Conservation (phyloP, 2,797 vertebrate genomes). For the Podarcis lilfordi region DNA sequence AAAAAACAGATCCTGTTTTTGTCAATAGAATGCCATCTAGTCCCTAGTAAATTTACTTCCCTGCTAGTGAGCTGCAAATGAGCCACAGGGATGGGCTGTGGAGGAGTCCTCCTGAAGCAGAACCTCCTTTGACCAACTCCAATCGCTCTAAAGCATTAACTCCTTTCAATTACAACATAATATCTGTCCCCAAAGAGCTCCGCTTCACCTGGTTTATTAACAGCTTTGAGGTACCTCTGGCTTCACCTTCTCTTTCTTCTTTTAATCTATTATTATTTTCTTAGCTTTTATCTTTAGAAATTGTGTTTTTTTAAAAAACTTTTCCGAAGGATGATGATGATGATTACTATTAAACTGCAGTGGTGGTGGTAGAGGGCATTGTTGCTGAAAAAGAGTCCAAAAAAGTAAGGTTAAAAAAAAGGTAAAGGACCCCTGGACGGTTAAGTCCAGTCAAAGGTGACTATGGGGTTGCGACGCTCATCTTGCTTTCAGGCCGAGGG, state of each 20-base stretch:
- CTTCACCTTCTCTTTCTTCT: background rate
- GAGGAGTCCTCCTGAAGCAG: background rate
- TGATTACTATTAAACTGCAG: background rate
- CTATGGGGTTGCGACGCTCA: too few relatives aligned
- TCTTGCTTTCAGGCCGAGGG: too few relatives aligned
- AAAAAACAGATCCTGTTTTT: background rate
- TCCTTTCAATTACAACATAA: background rate
- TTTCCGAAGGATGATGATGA: background rate
- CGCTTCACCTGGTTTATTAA: conserved; percentile 10
- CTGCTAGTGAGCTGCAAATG: background rate
- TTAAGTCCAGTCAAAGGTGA: too few relatives aligned
- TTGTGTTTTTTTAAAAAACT: background rate
- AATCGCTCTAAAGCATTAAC: background rate
- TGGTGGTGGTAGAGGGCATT: background rate
- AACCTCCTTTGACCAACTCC: background rate
- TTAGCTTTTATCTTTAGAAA: background rate
- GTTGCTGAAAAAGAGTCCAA: background rate
- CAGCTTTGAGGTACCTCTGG: background rate
- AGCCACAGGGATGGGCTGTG: background rate
- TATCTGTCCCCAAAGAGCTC: background rate
- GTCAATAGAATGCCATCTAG: background rate
- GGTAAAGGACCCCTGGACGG: too few relatives aligned
- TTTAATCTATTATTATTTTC: background rate
- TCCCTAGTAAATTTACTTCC: background rate
- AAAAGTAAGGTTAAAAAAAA: too few relatives aligned